Base-by-base conservation (phyloP, 92 coral and sea anemone species). In the Palythoa heliodiscus region DNA sequence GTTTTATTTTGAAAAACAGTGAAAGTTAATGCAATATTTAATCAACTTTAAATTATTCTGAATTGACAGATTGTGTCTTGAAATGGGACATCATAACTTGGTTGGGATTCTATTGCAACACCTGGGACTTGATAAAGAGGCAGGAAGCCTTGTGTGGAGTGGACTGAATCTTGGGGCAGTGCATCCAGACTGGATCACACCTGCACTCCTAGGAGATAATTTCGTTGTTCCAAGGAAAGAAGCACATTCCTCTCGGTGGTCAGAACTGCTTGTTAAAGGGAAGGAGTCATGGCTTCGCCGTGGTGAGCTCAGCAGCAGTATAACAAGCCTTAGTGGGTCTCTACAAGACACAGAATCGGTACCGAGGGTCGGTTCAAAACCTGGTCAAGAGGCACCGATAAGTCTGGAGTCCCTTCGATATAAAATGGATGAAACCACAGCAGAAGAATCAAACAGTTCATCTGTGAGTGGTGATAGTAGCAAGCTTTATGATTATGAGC, bases 121-220 rank as follows among this genome's bases (percentile, higher is more conserved):
- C 78, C 82, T 97, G 71, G 98, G 99, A 20, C 98, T 94, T 71
- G 99, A 97, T 71, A 92, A 92, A 53, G 97, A 97, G 29, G 98
- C 93, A 8, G 99, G 99, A 22, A 92, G 94, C n/a, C 92, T 97
- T n/a, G 92, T 98, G 13, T 91, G 93, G 88, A 91, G 91, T 16
- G 91, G 95, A n/a, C 90, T 96, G 81, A 94, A 96, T 76, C 98
- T 96, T 55, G 95, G 99, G 20, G 85, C 89, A 25, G 79, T 96
- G 24, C 88, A 70, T 22, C 94, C 96, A 12, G 91, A 89, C 12
- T 96, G 99, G 99, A 79, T 96, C 2, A 84, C 91, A 16, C 99
- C 99, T 1, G 93, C 99, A 3, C 91, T 96, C 37, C 47, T 93
- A 17, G 99, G 99, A 10, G 83, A 68, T 13, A 86, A 82, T 22